Base-by-base conservation (phyloP, 2,113 vertebrate genomes). In the Pelvicachromis taeniatus region DNA sequence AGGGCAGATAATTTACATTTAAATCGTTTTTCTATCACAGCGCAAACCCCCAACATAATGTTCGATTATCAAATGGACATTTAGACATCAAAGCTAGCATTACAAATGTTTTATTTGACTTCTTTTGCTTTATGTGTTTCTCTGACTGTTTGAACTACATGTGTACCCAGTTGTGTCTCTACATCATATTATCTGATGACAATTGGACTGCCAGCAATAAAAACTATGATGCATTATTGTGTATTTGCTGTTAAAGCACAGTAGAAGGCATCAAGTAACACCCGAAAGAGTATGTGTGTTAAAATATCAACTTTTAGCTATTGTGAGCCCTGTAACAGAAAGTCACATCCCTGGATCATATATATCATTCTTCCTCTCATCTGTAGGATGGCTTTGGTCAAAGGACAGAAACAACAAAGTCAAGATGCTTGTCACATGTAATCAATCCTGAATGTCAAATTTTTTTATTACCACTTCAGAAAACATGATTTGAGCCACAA, bases 1-100 rank as follows among this genome's bases (percentile, higher is more conserved):
- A 58, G 35, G 31, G 59, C 70, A 73, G 80, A 78, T 21, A 38
- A 86, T 91, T 93, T 88, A 88, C 73, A 84, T 89, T 84, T 78
- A 87, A 86, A 85, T 88, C 6, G 8, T 77, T 75, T 83, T 70
- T 63, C 21, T 54, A 54, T 5, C 48, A 4, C 35, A 83, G 78
- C 26, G n/a, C 63, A 58, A 52, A 81, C 8, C 29, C 31, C 63
- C 16, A 19, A 59, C 23, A 2, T 38, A 45, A 19, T 50, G 42
- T 75, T 75, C 0, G 10, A 31, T 45, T 5, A 33, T 75, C 45
- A 75, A 75, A 75, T 75, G 45, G 70, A 75, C 70, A 75, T 75
- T 75, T 52, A 75, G 42, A 73, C 42, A 73, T 31, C 68, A 73
- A 73, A 73, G 17, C 6, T 33, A 75, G 45, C 45, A 33, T 19